Evolutionary conservation across 2,888 invertebrate genomes (phyloP), one percentile per base, ranked within the genome.

Genomic region (Erebia ligea): DNA sequence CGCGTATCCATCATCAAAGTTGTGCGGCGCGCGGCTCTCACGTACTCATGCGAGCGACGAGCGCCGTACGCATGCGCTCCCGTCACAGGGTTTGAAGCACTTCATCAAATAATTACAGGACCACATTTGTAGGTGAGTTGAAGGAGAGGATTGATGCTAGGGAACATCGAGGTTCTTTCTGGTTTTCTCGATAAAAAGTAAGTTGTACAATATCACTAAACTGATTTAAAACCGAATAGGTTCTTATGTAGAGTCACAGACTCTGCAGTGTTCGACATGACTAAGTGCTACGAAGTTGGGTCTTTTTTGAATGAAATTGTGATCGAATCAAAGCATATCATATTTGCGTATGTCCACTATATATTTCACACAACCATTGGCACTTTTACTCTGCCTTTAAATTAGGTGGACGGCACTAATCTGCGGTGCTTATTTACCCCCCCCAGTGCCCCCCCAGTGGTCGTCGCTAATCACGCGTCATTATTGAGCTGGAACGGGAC

Each of bases 381-480:
- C 2, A 15, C 50, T 50, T 13, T n/a, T 13, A 5, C 50, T 50
- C 48, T 15, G 17, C 52, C 52, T 17, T 17, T 17, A 52, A 52
- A 19, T 54, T 19, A 54, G 9, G 54, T 17, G 10, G 2, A 17
- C 11, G 19, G 19, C 10, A 9, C 48, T 34, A 34, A 34, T 34
- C 34, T 34, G 34, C 34, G 34, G 34, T 34, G 1, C 34, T 34
- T 6, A 5, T 34, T 34, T 34, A 34, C 6, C n/a, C 59, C 48
- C 19, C 45, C 45, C 25, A 9, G 8, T 21, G 19, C 17, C 45
- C 59, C 21, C 52, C 56, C 48, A 42, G 63, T 57, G 69, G 59
- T 67, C 66, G 65, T 45, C 61, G 67, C 74, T 74, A 74, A 74
- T 74, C 68, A 65, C 70, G 65, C 64, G 70, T 71, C 73, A 74